Base-by-base conservation (phyloP, 2,113 vertebrate genomes). In the Ondatra zibethicus region DNA sequence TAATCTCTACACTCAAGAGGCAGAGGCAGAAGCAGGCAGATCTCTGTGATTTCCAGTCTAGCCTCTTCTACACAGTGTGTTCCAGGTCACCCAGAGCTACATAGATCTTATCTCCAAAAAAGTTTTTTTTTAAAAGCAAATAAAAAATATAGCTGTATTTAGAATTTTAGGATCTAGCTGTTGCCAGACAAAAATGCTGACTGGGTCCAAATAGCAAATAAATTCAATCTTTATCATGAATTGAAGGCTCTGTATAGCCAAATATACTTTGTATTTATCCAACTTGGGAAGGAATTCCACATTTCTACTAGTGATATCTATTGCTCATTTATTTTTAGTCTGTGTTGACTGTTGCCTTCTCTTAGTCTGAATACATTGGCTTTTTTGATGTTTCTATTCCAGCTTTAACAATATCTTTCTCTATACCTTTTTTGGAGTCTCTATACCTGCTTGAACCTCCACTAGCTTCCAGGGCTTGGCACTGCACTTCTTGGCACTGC, bases 351-450 rank as follows among this genome's bases (percentile, higher is more conserved):
- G 84, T 65, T 87, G 21, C 31, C 76, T 89, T 85, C 16, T 25
- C 25, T 76, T 72, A 39, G 3, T 66, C 16, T 70, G 89, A 72
- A n/a, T 77, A 29, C 58, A 50, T 78, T 80, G 58, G 13, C 27
- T 76, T 96, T 88, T 76, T 47, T 58, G 19, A 3, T 92, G 7
- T 45, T 88, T 95, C 72, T 89, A 45, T 85, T 52, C 65, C 92
- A 73, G 85, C 27, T 91, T 96, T 33, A 11, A 78, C 23, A 63
- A 19, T 14, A 6, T 3, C 39, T 85, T 78, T 4, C n/a, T 45
- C n/a, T 66, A 13, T 13, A 12, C 10, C 2, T 94, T 72, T 94
- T 58, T n/a, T 89, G 23, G 29, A 70, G 11, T 85, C 11, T 25
- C 39, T 61, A 19, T 95, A 33, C 4, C 17, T 91, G 42, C 65